Percentiles rank a stretch among this genome's conserved stretches.
phyloP scores from a whole-genome alignment of 2,113 vertebrate species.

The Nesospiza acunhae region DNA sequence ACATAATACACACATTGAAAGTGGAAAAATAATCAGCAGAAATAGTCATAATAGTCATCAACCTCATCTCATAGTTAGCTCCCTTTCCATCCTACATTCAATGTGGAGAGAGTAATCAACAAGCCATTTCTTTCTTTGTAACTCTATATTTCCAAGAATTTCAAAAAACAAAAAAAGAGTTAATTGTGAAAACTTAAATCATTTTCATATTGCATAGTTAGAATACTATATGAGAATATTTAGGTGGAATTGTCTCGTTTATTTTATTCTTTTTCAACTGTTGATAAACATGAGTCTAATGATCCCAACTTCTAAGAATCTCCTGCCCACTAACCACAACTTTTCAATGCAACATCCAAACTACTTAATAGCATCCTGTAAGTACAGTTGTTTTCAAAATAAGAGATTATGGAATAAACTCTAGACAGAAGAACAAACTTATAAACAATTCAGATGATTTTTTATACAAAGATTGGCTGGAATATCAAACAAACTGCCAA shows the following conservation, averaged over 20 bases:
- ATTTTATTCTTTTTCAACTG: background rate
- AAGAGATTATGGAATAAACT: slow-evolving; percentile 37
- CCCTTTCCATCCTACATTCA: background rate
- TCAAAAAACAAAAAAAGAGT: background rate
- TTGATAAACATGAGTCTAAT: background rate
- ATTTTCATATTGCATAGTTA: background rate
- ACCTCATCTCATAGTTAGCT: background rate
- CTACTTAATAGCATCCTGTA: background rate
- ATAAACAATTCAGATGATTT: slow-evolving; percentile 58
- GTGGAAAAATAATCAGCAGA: background rate
- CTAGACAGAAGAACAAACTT: slow-evolving; percentile 53
- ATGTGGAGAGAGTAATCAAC: background rate
- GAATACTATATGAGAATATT: background rate
- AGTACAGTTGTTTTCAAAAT: slow-evolving; percentile 48
- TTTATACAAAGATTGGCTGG: slow-evolving; percentile 49
- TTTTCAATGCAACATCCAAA: background rate
- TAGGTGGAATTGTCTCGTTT: background rate
- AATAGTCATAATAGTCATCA: background rate
- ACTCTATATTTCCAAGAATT: background rate
- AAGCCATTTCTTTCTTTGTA: background rate
- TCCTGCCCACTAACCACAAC: background rate
- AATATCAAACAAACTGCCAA: slow-evolving; percentile 59
- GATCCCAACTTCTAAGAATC: background rate
- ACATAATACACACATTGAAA: background rate
- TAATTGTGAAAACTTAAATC: background rate